Base-by-base conservation (phyloP, 1,140 invertebrate genomes). In the Atta texana region DNA sequence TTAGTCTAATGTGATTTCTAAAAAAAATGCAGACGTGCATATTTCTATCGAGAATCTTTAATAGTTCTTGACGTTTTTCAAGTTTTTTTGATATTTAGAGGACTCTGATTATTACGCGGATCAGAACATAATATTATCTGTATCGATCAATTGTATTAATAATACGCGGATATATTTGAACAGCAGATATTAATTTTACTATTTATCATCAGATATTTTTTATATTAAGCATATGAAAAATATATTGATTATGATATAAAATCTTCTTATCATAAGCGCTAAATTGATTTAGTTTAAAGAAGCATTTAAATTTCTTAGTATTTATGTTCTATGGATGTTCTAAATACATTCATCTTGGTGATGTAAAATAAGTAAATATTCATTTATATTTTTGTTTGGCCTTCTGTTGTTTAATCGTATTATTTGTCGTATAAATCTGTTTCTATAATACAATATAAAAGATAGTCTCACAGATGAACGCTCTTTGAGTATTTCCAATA, bases 1-100 rank as follows among this genome's bases (percentile, higher is more conserved):
- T 91, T 93, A 88, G 89, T 87, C 74, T 61, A 53, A 59, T 72
- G 59, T 39, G 69, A 85, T 87, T 91, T 88, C 88, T 59, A 74
- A 81, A 88, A 80, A 31, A 88, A 88, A 86, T 72, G 24, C 34
- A 31, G 8, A 51, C 53, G 55, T 28, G 24, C 69, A 61, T n/a
- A 55, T 51, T 81, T 66, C 76, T 68, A 61, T 77, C 59, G 0
- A 2, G 21, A 72, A 88, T 88, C 66, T n/a, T 57, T 55, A 5
- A 39, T 57, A 51, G 2, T n/a, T n/a, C n/a, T 34, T 55, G 8
- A 57, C 4, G 7, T 28, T 21, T 28, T 21, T 7, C 10, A 72
- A 53, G 53, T 61, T 89, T 80, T 80, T 69, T 69, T 34, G 2
- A 8, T 31, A 16, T 64, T 66, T 64, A 51, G 3, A 34, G 28